Percentiles rank a stretch among this genome's conserved stretches.
Conservation (phyloP, 2,113 vertebrate genomes). For the Empidonax alnorum region DNA sequence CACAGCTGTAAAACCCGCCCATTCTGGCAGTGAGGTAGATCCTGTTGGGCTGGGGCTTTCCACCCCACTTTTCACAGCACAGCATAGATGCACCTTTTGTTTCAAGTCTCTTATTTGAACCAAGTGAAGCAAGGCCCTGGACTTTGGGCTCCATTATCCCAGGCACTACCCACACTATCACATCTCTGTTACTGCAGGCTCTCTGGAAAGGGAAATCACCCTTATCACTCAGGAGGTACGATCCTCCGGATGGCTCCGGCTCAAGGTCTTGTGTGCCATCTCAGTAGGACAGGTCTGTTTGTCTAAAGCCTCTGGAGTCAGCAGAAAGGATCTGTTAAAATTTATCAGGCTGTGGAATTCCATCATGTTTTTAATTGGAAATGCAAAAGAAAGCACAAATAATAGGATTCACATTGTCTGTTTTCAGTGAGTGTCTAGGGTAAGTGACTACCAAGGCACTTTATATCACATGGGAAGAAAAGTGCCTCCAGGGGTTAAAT, state of each 20-base stretch:
- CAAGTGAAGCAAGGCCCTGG: background rate
- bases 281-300: background rate
- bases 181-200: background rate
- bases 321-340: background rate
- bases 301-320: background rate
- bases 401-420: background rate
- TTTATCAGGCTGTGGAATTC: background rate
- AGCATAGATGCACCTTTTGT: background rate
- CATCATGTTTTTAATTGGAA: background rate
- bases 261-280: background rate
- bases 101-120: background rate
- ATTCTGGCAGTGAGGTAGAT: background rate
- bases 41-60: background rate
- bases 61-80: background rate
- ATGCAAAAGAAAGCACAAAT: background rate
- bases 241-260: background rate
- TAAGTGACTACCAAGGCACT: background rate
- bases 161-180: background rate
- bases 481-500: constrained; percentile 7
- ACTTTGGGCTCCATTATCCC: background rate
- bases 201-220: background rate
- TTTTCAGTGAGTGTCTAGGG: background rate
- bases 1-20: background rate
- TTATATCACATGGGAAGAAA: background rate
- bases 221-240: rapidly evolving